These are phyloP conservation scores for Lonchura striata DNA, from an alignment of 2,113 vertebrate species.

Conservation along the genomic window DNA sequence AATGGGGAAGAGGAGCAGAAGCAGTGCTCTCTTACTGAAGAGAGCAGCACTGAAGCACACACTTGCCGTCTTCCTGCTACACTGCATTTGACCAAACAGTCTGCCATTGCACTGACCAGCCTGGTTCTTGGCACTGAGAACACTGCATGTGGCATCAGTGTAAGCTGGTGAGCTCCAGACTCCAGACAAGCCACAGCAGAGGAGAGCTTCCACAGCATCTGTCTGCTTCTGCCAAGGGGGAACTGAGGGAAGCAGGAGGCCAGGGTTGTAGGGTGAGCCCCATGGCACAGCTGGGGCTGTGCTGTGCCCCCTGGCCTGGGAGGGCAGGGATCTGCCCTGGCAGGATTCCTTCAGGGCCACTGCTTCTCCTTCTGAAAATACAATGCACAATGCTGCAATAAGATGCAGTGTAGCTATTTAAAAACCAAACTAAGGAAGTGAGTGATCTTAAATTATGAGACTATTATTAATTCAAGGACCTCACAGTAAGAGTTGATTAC, in stretches of 20 bases:
- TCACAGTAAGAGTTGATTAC: background rate
- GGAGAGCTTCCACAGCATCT: background rate
- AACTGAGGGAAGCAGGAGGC: background rate
- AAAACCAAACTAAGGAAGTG: background rate
- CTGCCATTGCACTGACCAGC: background rate
- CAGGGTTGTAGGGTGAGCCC: background rate
- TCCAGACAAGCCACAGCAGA: background rate
- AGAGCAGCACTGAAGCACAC: background rate
- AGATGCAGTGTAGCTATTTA: background rate
- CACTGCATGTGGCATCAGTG: background rate
- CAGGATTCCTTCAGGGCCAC: background rate
- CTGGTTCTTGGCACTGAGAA: background rate
- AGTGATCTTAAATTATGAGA: background rate
- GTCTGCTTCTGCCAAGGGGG: background rate
- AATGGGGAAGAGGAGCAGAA: background rate
- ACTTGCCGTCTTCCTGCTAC: background rate
- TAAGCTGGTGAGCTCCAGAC: background rate
- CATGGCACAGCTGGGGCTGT: rapidly evolving
- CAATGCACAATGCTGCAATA: background rate
- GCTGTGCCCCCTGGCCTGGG: background rate
- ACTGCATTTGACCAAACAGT: rapidly evolving
- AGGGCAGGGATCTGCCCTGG: background rate
- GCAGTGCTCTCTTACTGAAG: background rate
- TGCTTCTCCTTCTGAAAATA: background rate
- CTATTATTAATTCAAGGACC: background rate